Evolutionary conservation across 2,113 vertebrate genomes (phyloP).

Genomic region (Benitochromis conjunctus): DNA sequence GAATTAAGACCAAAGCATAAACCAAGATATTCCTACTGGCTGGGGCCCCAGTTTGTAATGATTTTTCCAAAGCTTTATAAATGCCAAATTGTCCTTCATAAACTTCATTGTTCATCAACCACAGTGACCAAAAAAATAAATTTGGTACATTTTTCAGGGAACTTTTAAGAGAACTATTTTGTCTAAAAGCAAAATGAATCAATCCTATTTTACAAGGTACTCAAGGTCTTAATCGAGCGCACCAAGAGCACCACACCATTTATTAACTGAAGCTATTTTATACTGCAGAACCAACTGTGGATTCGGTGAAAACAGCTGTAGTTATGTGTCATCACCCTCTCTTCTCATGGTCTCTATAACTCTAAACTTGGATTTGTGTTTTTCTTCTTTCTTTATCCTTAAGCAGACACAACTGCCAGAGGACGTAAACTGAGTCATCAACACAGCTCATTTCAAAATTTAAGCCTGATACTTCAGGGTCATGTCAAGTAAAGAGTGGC

Average conservation of each 20-base stretch:
- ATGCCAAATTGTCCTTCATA: neutral
- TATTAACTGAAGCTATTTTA: neutral
- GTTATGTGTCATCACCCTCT: accelerated
- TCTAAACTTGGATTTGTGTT: neutral
- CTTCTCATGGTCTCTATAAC: accelerated
- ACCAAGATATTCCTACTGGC: neutral
- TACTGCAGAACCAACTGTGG: neutral
- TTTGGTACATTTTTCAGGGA: neutral
- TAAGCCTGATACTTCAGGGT: neutral
- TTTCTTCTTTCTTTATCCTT: neutral
- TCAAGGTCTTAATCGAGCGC: neutral
- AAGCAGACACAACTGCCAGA: neutral
- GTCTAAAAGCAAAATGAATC: neutral
- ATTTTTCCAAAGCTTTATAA: neutral
- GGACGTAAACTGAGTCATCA: neutral
- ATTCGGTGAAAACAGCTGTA: neutral
- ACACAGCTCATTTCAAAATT: neutral
- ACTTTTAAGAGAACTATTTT: neutral
- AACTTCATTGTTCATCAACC: neutral
- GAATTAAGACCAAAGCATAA: neutral
- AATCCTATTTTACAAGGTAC: neutral
- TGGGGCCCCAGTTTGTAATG: neutral
- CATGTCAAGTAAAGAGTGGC: slow-evolving; percentile 10
- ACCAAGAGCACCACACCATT: neutral
- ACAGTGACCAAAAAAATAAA: neutral